Conservation (phyloP, 2,113 vertebrate genomes). For the Lophura nycthemera region DNA sequence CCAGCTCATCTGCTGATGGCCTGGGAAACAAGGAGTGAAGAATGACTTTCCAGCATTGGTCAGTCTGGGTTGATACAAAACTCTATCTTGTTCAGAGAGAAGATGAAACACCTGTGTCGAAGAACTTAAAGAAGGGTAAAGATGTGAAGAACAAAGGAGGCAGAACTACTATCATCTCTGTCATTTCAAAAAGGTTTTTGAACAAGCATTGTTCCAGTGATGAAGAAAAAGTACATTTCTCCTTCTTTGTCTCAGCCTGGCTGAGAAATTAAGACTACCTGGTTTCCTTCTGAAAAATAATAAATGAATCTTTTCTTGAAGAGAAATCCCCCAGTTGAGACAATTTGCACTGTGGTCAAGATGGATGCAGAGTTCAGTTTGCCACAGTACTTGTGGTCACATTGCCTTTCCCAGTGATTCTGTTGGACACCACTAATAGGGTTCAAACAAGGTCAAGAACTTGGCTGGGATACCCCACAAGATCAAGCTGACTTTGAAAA, state of each 20-base stretch:
- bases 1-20: not conserved
- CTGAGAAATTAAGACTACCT: conserved; percentile 1
- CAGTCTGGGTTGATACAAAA: not conserved
- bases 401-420: not conserved
- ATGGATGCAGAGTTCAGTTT: not conserved
- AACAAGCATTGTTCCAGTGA: conserved; percentile 20
- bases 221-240: conserved; percentile 2
- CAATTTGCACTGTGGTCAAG: not conserved
- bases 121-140: conserved; percentile 30
- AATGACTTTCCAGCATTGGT: not conserved
- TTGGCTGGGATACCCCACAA: not conserved
- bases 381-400: not conserved
- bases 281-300: not conserved
- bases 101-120: not conserved
- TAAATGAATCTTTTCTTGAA: not conserved
- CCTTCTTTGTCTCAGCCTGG: not conserved
- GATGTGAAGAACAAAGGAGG: conserved; percentile 32
- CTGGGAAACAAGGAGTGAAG: not conserved
- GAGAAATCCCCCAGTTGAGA: not conserved
- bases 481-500: not conserved
- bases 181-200: conserved; percentile 23
- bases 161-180: not conserved
- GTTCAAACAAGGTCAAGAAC: not conserved
- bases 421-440: not conserved
- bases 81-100: not conserved